Base-by-base conservation (phyloP, 2,888 invertebrate genomes). In the Oscheius sp. region DNA sequence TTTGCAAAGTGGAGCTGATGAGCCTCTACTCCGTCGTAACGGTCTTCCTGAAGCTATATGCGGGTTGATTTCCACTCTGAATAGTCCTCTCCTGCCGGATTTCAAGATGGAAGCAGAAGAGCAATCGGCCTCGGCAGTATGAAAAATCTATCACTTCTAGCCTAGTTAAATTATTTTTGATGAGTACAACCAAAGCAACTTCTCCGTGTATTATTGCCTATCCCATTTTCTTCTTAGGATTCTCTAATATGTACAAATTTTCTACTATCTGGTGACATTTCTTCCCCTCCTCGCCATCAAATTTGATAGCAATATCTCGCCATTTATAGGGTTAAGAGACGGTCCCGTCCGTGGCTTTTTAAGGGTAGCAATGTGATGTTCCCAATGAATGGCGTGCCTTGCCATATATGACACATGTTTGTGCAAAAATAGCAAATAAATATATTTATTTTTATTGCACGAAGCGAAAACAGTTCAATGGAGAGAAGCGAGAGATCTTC, bases 381-480 rank as follows among this genome's bases (percentile, higher is more conserved):
- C 54, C 54, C 17, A 20, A 17, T 28, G 32, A 54, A 33, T 33
- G 54, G 30, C 33, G n/a, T 54, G 32, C 33, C 54, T 41, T 41
- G 41, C 59, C 59, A 59, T 59, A 62, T 22, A 12, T 32, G 47
- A 45, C 50, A 24, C n/a, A n/a, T n/a, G n/a, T n/a, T n/a, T n/a
- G n/a, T n/a, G n/a, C n/a, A n/a, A n/a, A 62, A 49, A 49, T 6
- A 44, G 44, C 47, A 62, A 62, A 33, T 49, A 62, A 62, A 62
- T 47, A 49, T 62, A 20, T 62, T 47, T 49, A 33, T 62, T 32
- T 49, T 32, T 24, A 47, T 22, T 59, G 8, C 49, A 45, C 22
- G 20, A 33, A 36, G 24, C 36, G 72, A 67, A 77, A 77, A 44
- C 77, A 77, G 57, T 74, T 71, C 54, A 77, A 70, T 44, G 77